Evolutionary conservation across 2,113 vertebrate species (phyloP).

Genomic region (Pithys albifrons): DNA sequence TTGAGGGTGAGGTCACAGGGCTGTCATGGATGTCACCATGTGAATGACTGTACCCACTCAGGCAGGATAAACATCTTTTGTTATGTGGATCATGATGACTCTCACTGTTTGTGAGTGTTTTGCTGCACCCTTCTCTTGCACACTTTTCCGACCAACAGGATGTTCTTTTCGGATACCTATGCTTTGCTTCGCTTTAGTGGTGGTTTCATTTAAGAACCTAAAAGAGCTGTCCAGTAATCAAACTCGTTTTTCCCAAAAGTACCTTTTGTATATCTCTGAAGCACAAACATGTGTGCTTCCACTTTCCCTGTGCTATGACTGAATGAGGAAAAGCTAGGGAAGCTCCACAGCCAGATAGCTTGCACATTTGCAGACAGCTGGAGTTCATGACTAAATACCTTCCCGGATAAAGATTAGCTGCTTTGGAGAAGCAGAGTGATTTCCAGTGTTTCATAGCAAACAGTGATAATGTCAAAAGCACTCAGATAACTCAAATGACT

Average conservation of each 20-base stretch:
- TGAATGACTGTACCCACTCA: neutral
- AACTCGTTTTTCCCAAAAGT: neutral
- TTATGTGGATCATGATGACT: neutral
- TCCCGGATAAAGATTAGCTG: neutral
- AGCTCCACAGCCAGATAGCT: rapidly evolving
- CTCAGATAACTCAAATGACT: neutral
- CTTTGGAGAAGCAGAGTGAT: neutral
- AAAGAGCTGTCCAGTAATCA: neutral
- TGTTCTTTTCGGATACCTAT: neutral
- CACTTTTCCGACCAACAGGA: neutral
- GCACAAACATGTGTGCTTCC: neutral
- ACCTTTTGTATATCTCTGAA: neutral
- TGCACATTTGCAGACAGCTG: neutral
- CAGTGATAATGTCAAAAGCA: neutral
- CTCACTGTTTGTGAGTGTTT: neutral
- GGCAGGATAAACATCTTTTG: neutral
- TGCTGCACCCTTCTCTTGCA: neutral
- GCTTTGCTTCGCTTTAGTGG: neutral
- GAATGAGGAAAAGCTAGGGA: neutral
- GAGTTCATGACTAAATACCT: neutral
- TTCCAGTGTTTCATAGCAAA: neutral
- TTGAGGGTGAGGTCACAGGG: neutral
- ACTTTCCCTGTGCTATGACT: neutral
- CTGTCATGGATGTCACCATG: neutral
- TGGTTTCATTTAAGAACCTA: neutral